These are phyloP conservation scores for Heteromyza rotundicornis DNA, from an alignment of 2,888 invertebrate genomes.

Conservation along the genomic window DNA sequence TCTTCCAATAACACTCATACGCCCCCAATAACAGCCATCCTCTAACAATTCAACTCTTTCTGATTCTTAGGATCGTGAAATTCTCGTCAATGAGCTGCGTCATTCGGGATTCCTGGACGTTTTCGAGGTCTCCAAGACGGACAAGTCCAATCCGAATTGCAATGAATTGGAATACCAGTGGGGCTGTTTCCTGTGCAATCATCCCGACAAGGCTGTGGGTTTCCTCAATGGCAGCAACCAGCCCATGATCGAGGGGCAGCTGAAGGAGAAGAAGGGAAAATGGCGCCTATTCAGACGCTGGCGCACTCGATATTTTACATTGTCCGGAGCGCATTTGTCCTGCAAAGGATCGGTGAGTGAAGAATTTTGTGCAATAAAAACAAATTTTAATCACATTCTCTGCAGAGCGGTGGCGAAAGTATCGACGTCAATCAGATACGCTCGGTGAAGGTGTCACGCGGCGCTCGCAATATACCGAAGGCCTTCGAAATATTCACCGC, in stretches of 20 bases:
- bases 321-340: slow-evolving; percentile 90
- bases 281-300: slow-evolving; percentile 91
- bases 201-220: slow-evolving; percentile 87
- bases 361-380: neutral
- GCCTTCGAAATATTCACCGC: slow-evolving; percentile 97
- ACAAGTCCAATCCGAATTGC: slow-evolving; percentile 62
- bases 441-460: slow-evolving; percentile 90
- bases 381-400: neutral
- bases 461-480: slow-evolving; percentile 90
- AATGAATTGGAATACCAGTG: slow-evolving; percentile 68
- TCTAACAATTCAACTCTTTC: neutral
- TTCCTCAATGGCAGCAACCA: slow-evolving; percentile 80
- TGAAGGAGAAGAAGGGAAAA: slow-evolving; percentile 90
- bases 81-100: slow-evolving; percentile 82
- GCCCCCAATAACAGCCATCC: neutral
- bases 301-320: slow-evolving; percentile 92
- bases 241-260: slow-evolving; percentile 88
- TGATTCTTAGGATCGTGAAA: slow-evolving; percentile 76
- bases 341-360: slow-evolving; percentile 80
- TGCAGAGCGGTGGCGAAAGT: slow-evolving; percentile 80
- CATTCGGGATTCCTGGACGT: slow-evolving; percentile 91
- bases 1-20: neutral
- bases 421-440: slow-evolving; percentile 93
- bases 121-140: slow-evolving; percentile 76
- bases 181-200: slow-evolving; percentile 94